Base-by-base conservation (phyloP, 2,113 vertebrate genomes). In the Pogona vitticeps region DNA sequence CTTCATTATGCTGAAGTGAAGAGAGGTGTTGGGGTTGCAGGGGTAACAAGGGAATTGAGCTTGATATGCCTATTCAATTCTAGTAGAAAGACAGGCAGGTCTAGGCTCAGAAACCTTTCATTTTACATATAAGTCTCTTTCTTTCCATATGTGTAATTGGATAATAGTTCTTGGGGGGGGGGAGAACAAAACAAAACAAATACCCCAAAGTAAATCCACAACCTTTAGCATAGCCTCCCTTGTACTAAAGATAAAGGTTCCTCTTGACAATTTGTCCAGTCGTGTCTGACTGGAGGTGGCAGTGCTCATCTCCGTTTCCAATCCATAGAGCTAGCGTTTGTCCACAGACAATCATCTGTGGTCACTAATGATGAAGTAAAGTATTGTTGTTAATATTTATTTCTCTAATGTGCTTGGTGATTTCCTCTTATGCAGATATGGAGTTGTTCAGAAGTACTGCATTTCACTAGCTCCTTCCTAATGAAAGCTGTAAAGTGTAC, bases 401-500 rank as follows among this genome's bases (percentile, higher is more conserved):
- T 67, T 67, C 26, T 67, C 10, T 59, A 79, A 18, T 79, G 5
- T 79, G 70, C 65, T 80, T 84, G 90, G 28, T 12, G 4, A 40
- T 77, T 72, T 14, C 18, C 28, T 59, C n/a, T 3, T 8, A 83
- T 88, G 31, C 12, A n/a, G 28, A n/a, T n/a, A 2, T 79, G 67
- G 14, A 26, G 15, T 36, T 68, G 52, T 72, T 80, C 36, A 6
- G 31, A 84, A 81, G 82, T 5, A 0, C 26, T 89, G 76, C 28
- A 14, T 70, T 89, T 90, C 1, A n/a, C 56, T 38, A 72, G 1
- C 17, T 20, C 2, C 2, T 91, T 89, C 61, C 77, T 91, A 76
- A 85, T 13, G 76, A 59, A 84, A 80, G 79, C 59, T 82, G 9
- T 1, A 42, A 14, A 67, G 18, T 21, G 8, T 61, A 71, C 21